Base-by-base conservation (phyloP, 2,797 vertebrate genomes). In the Macroramphosus scolopax region DNA sequence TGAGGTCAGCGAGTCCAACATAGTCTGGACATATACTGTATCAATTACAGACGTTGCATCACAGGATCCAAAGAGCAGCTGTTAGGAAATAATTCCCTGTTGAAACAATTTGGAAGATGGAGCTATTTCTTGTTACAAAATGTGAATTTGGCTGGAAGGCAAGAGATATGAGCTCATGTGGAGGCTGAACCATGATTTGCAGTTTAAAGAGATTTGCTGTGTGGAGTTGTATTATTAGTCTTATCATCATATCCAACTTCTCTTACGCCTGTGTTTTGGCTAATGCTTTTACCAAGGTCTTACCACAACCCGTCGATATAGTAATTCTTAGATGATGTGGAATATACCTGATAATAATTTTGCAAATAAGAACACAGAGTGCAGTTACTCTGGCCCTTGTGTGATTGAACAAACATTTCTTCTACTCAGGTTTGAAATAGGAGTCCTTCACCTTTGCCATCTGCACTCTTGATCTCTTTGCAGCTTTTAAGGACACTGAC, bases 71-170 rank as follows among this genome's bases (percentile, higher is more conserved):
- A 46, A 59, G 61, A 25, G 15, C 43, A 41, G 12, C 26, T 8
- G 39, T 24, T 52, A 15, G 13, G 24, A 46, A 56, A 55, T 0
- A 26, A 18, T 11, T 28, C 2, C 0, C 39, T 2, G 6, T 32
- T 38, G 30, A 40, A 43, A 34, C 1, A 7, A 46, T 48, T 20
- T 28, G 12, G 24, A 17, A 43, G 12, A 39, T 42, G 15, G 12
- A 4, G 6, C 8, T 22, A 1, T n/a, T 30, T 17, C 29, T 17
- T 28, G 13, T 63, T 51, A 33, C 46, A 55, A 63, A 49, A 69
- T 70, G 17, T 42, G 7, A 43, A 38, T 39, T 41, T 51, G 51
- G 51, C 20, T n/a, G n/a, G n/a, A n/a, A n/a, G n/a, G n/a, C n/a
- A n/a, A n/a, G n/a, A n/a, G n/a, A n/a, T n/a, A n/a, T n/a, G n/a